Evolutionary conservation across 2,113 vertebrate genomes (phyloP).

Genomic region (Cavia aperea): DNA sequence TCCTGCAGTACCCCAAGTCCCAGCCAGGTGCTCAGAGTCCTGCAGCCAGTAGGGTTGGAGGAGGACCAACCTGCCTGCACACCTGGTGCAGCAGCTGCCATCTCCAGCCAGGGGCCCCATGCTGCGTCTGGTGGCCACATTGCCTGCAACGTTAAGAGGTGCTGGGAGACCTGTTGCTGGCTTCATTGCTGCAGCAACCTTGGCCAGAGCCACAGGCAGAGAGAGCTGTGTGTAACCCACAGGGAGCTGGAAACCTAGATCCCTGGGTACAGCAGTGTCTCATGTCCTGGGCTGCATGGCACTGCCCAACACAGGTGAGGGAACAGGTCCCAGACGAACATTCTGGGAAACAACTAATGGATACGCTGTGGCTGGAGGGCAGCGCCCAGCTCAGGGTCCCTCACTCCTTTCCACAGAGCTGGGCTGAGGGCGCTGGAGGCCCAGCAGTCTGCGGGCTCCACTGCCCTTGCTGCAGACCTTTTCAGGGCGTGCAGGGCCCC

Average conservation of each 20-base stretch:
- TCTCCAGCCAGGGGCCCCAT: neutral
- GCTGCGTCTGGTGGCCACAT: neutral
- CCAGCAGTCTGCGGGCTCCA: neutral
- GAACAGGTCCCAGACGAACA: neutral
- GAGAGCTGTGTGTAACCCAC: neutral
- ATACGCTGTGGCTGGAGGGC: neutral
- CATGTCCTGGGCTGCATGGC: neutral
- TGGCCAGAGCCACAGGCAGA: neutral
- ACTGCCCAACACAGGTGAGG: neutral
- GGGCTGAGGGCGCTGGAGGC: neutral
- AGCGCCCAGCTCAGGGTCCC: neutral
- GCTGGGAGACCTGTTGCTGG: neutral
- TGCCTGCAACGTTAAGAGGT: neutral
- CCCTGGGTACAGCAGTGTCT: neutral
- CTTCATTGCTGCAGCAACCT: neutral
- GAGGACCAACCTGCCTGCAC: neutral
- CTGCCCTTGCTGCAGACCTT: neutral
- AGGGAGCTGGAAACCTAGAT: too few species aligned
- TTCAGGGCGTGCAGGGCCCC: neutral
- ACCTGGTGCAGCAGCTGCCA: neutral
- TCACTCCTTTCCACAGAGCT: too few species aligned
- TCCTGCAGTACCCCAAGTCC: neutral
- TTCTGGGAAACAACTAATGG: neutral
- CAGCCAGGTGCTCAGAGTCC: neutral
- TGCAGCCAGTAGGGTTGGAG: neutral